Evolutionary conservation across 2,113 vertebrate species (phyloP).

Genomic region (Microcebus griseorufus): DNA sequence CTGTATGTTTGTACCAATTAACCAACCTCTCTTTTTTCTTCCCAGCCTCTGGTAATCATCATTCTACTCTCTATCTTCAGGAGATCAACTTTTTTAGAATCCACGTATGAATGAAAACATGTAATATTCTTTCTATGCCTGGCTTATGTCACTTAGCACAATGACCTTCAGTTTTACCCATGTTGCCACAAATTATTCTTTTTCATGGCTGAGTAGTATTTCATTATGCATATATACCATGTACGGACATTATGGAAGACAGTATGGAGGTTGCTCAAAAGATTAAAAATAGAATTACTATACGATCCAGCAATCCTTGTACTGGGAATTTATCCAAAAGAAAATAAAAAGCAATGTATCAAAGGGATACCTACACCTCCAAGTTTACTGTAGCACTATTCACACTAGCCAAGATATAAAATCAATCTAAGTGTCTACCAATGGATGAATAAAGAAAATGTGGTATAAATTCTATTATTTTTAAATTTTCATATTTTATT

Average conservation of each 20-base stretch:
- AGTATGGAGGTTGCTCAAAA: not conserved
- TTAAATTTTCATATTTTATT: not conserved
- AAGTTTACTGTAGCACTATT: not conserved
- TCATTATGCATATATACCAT: not conserved
- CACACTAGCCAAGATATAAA: not conserved
- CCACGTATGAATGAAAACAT: not conserved
- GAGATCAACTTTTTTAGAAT: not conserved
- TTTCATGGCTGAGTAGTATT: not conserved
- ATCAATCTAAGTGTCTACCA: not conserved
- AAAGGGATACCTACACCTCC: not conserved
- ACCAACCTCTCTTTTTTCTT: not conserved
- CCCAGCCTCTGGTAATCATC: not conserved
- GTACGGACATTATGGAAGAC: not conserved
- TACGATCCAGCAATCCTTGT: not conserved
- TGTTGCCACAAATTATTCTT: not conserved
- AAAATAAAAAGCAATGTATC: not conserved
- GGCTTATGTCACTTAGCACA: not conserved
- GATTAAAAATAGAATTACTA: not conserved
- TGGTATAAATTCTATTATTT: not conserved
- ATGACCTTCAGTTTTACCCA: not conserved
- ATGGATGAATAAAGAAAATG: not conserved
- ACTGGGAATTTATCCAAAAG: not conserved
- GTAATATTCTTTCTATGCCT: not conserved
- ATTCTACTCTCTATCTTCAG: not conserved
- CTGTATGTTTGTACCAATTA: too few relatives aligned